Conservation (phyloP, 2,888 invertebrate species). For the Mongoloraphidia duomilia region DNA sequence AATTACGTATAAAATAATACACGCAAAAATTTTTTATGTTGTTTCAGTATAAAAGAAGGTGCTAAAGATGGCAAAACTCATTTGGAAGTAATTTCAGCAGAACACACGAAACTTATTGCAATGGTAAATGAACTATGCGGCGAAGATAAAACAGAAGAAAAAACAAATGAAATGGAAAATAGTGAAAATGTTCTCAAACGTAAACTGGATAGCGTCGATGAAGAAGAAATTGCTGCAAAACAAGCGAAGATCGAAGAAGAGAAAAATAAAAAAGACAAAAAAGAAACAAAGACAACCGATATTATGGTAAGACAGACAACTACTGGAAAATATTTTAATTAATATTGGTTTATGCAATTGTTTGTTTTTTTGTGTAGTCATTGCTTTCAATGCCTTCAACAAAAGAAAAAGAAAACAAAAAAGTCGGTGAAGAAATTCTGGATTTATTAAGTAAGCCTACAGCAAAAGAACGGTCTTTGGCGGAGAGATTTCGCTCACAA, state of each 20-base stretch:
- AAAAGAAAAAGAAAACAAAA: slow-evolving; percentile 87
- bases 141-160: slow-evolving; percentile 15
- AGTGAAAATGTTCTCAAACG: slow-evolving; percentile 28
- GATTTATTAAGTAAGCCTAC: slow-evolving; percentile 89
- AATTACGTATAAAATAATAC: too few species aligned
- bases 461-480: slow-evolving; percentile 88
- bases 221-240: slow-evolving; percentile 33
- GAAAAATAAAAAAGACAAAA: slow-evolving; percentile 38
- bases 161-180: slow-evolving; percentile 12
- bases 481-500: slow-evolving; percentile 90
- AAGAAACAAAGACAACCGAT: slow-evolving; percentile 41
- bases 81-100: slow-evolving; percentile 37
- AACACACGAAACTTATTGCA: slow-evolving; percentile 40
- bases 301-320: slow-evolving; percentile 42
- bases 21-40: neutral
- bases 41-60: slow-evolving; percentile 30
- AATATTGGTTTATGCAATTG: slow-evolving; percentile 1
- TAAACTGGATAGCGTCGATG: slow-evolving; percentile 28
- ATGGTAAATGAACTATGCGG: slow-evolving; percentile 29
- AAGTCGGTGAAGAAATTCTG: slow-evolving; percentile 90
- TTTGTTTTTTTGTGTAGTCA: slow-evolving; percentile 40
- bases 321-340: slow-evolving; percentile 3
- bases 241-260: slow-evolving; percentile 32
- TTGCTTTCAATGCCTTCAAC: slow-evolving; percentile 84
- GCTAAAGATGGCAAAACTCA: slow-evolving; percentile 32